phyloP scores from a whole-genome alignment of 2,797 vertebrate genomes.

The Urocyon cinereoargenteus region DNA sequence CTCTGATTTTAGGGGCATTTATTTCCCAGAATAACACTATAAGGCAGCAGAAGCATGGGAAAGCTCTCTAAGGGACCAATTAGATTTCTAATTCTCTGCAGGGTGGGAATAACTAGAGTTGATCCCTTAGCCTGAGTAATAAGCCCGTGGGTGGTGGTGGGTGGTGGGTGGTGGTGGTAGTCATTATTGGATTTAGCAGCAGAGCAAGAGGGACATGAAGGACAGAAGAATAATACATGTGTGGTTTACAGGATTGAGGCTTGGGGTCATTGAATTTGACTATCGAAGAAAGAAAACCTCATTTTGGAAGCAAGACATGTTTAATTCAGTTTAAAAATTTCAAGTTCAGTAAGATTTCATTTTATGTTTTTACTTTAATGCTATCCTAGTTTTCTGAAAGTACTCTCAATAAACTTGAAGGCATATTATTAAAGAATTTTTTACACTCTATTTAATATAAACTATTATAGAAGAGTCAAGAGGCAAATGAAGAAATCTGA shows the following conservation, averaged over 20 bases:
- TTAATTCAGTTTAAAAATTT: constrained; percentile 9
- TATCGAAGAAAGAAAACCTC: constrained; percentile 14
- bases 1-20: not conserved
- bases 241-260: not conserved
- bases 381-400: not conserved
- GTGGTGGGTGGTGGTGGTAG: not conserved
- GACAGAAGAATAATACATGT: not conserved
- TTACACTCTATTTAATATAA: constrained; percentile 18
- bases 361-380: constrained; percentile 17
- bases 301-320: constrained; percentile 24
- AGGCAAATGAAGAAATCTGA: not conserved
- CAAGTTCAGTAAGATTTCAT: constrained; percentile 20
- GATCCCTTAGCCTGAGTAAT: not conserved
- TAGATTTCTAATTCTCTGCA: constrained; percentile 6
- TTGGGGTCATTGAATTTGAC: not conserved
- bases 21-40: not conserved
- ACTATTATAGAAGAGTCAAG: not conserved
- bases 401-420: not conserved
- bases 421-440: not conserved
- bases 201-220: not conserved
- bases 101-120: not conserved
- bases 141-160: not conserved
- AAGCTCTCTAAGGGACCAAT: not conserved
- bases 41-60: not conserved
- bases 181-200: not conserved